Evolutionary conservation across 2,888 invertebrate genomes (phyloP).

Genomic region (Mythimna albipuncta): DNA sequence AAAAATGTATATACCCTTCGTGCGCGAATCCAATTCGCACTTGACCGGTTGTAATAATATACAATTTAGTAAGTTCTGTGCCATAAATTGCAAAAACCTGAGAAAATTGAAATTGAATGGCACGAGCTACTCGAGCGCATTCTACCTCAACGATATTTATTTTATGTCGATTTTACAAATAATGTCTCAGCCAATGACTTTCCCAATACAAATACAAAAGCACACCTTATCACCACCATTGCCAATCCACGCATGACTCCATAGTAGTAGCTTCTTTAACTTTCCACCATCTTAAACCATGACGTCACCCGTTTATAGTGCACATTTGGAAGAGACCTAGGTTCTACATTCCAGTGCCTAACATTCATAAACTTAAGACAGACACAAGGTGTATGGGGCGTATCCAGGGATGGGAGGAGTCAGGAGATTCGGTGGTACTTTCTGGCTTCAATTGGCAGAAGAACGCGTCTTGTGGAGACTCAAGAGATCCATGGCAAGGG

Average conservation of each 20-base stretch:
- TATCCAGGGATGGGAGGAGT: constrained; percentile 61
- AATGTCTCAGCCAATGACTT: not conserved
- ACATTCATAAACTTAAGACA: constrained; percentile 56
- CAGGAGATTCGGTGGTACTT: constrained; percentile 61
- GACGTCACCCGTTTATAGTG: constrained; percentile 63
- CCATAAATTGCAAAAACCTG: no score
- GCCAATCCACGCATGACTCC: constrained; percentile 51
- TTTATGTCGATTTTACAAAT: not conserved
- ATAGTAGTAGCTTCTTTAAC: constrained; percentile 55
- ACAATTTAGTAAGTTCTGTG: no score
- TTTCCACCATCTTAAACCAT: constrained; percentile 48
- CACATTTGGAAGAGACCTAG: constrained; percentile 53
- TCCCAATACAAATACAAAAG: constrained; percentile 37
- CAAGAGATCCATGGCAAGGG: constrained; percentile 59
- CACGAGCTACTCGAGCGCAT: not conserved
- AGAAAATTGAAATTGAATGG: not conserved
- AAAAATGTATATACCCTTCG: no score
- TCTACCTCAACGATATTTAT: not conserved
- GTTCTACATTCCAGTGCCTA: constrained; percentile 45
- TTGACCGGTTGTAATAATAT: no score
- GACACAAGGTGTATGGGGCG: constrained; percentile 63
- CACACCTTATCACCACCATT: constrained; percentile 50
- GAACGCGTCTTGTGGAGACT: constrained; percentile 64
- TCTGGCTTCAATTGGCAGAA: constrained; percentile 62
- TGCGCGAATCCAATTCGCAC: no score